These are phyloP conservation scores for Catalaphyllia jardinei DNA, from an alignment of 64 coral and sea anemone genomes.

Conservation along the genomic window DNA sequence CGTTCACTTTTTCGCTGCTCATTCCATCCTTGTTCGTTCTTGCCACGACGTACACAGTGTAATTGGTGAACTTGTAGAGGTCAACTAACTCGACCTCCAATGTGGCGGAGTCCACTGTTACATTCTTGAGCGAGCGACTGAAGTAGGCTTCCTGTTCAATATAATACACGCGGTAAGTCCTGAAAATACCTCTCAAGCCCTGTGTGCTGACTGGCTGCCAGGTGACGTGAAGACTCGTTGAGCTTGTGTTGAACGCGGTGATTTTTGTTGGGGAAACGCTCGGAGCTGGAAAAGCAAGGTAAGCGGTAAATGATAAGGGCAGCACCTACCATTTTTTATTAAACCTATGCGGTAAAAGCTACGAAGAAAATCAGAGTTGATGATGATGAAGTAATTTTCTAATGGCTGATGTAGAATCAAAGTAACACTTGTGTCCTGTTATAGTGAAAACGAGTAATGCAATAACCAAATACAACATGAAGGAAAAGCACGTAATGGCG, in stretches of 20 bases:
- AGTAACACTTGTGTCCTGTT: too few relatives aligned
- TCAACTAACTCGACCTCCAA: slow-evolving; percentile 33
- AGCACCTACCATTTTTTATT: too few relatives aligned
- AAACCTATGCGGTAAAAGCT: too few relatives aligned
- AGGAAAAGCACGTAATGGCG: background rate
- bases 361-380: too few relatives aligned
- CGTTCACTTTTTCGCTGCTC: slow-evolving; percentile 25
- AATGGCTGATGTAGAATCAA: too few relatives aligned
- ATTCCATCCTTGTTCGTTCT: slow-evolving; percentile 70
- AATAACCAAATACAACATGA: too few relatives aligned
- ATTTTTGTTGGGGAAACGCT: slow-evolving; percentile 65
- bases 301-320: too few relatives aligned
- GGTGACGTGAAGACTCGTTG: slow-evolving; percentile 71
- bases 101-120: background rate
- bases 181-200: slow-evolving; percentile 45
- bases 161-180: slow-evolving; percentile 73
- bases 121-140: background rate
- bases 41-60: slow-evolving; percentile 60
- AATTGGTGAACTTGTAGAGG: slow-evolving; percentile 62
- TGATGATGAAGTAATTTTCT: too few relatives aligned
- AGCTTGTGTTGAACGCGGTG: slow-evolving; percentile 71
- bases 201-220: slow-evolving; percentile 55
- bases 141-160: slow-evolving; percentile 47
- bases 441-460: too few relatives aligned
- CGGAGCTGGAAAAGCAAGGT: slow-evolving; percentile 60